A percentile compares a stretch with the other conserved stretches of the same genome.
Evolutionary conservation across 2,888 invertebrate genomes (phyloP).

Genomic region (Oxyscelio sp.): DNA sequence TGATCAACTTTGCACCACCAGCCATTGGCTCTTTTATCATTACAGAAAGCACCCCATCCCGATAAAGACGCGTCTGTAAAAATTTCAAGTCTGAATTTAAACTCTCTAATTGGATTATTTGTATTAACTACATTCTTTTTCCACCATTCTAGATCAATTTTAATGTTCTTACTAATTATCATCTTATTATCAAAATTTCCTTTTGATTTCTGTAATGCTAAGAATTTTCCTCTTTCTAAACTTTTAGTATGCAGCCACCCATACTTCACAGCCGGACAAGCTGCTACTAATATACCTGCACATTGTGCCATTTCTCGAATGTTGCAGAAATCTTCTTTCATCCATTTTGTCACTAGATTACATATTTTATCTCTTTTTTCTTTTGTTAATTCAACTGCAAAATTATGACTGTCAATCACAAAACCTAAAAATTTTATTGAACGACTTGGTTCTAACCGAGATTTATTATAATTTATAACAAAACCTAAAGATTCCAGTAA

Average conservation of each 20-base stretch:
- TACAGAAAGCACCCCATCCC: slow-evolving; percentile 45
- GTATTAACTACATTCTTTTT: slow-evolving; percentile 28
- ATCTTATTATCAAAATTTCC: slow-evolving; percentile 63
- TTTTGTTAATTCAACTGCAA: neutral
- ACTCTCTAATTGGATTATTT: neutral
- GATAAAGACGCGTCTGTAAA: slow-evolving; percentile 67
- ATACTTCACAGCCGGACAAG: neutral
- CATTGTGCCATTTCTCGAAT: neutral
- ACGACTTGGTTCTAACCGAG: neutral
- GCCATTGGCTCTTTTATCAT: slow-evolving; percentile 24
- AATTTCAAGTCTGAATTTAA: slow-evolving; percentile 33
- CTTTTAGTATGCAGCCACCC: neutral
- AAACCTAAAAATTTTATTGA: neutral
- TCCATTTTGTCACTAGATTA: neutral
- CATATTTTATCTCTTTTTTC: neutral
- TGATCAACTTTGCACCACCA: slow-evolving; percentile 69
- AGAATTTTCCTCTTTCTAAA: neutral
- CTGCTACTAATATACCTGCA: neutral
- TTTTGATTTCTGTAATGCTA: slow-evolving; percentile 57
- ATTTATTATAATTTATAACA: neutral
- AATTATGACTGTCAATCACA: neutral
- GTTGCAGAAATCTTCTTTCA: neutral
- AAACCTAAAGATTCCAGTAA: neutral
- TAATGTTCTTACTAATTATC: slow-evolving; percentile 27
- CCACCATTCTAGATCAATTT: slow-evolving; percentile 72